Base-by-base conservation (phyloP, 2,113 vertebrate genomes). In the Scomber japonicus region DNA sequence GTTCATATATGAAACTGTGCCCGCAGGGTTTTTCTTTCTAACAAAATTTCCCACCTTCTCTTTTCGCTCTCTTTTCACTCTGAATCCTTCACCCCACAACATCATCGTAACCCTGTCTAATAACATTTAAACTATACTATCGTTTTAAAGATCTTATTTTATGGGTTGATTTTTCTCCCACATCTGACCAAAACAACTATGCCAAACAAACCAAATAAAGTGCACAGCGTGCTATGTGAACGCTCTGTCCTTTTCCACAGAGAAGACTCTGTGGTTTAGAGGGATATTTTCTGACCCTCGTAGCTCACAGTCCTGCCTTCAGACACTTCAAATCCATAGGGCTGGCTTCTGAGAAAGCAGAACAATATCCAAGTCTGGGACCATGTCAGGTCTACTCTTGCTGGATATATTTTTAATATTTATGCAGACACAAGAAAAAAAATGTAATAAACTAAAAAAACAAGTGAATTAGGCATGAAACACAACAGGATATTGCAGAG, bases 401-500 rank as follows among this genome's bases (percentile, higher is more conserved):
- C 95, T 96, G 97, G 97, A 97, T 92, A 93, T 93, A 95, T 96
- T 96, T 97, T 96, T 97, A 96, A 97, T 97, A 96, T 94, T 96
- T 96, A 97, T 94, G 91, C 95, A 96, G 96, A 97, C 95, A 90
- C 96, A 90, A 90, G 93, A 89, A 92, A 93, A 96, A 95, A 95
- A 96, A 97, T 95, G 93, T 93, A 97, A 97, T 98, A 98, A 97
- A 96, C 96, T 96, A 96, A 96, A 97, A 97, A 93, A 97, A 97
- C 96, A 96, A 82, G 86, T 76, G 86, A 96, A 96, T 96, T 95
- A 96, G 90, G 92, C 92, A 96, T 95, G 96, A 97, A 97, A 96
- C 96, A 97, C 96, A 98, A 98, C 98, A 97, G 97, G 97, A 99
- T 98, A 99, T 99, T 98, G 97, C 96, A 91, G 89, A 86, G 94